Base-by-base conservation (phyloP, 1,140 invertebrate genomes). In the Brachystomella parvula region DNA sequence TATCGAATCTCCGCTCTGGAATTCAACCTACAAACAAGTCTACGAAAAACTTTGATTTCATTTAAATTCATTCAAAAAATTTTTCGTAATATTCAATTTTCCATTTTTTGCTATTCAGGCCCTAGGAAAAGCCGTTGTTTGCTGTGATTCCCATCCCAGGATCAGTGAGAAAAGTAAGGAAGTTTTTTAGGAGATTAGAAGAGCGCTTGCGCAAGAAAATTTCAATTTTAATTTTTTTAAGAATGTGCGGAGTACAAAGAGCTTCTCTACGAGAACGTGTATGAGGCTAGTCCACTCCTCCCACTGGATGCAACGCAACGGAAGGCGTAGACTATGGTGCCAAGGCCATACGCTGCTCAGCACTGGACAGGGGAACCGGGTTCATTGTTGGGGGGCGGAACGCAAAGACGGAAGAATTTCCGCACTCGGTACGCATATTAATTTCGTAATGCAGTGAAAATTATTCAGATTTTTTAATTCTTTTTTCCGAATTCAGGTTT, bases 231-330 rank as follows among this genome's bases (percentile, higher is more conserved):
- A 26, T 6, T 9, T 33, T 59, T 39, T 49, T 33, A n/a, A 71
- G 70, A 67, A 58, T 71, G 70, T 30, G 15, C 49, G 3, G 32
- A 58, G 15, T 71, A 66, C 32, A 61, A 24, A 60, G 31, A 32
- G 17, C 24, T 60, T 12, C 32, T 60, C 24, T 9, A 30, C 6
- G 26, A 60, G 9, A 6, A 6, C 24, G 1, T 15, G 0, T 1
- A 57, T n/a, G 39, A 28, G 26, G 6, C 56, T 2, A 17, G 31
- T 0, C 28, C 31, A 39, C 32, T 47, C 1, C 32, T n/a, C 28
- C 61, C 24, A 26, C n/a, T n/a, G 21, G 44, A n/a, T n/a, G n/a
- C n/a, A n/a, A 49, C 44, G 33, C 56, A n/a, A 6, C 9, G 3
- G 6, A 9, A 30, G 17, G 26, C 3, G 9, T 17, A 32, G 15